Percentiles rank a stretch among this genome's conserved stretches.
phyloP scores from a whole-genome alignment of 2,113 vertebrate species.

The Oncorhynchus masou region DNA sequence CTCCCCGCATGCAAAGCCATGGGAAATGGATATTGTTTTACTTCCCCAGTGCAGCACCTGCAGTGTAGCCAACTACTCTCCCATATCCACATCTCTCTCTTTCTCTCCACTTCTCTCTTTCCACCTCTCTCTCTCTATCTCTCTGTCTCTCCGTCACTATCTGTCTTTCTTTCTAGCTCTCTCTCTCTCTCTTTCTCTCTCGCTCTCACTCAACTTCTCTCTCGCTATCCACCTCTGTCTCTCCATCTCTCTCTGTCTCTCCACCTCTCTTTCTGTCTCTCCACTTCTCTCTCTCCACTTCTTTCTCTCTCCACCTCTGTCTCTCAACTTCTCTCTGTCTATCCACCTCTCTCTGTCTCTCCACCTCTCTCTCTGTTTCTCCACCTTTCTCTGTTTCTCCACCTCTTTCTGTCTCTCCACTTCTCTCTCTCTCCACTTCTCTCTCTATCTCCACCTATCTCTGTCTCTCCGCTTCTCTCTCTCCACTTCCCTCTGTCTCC shows the following conservation, averaged over 20 bases:
- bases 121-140: not conserved
- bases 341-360: too few relatives aligned
- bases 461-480: not conserved
- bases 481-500: too few relatives aligned
- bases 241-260: not conserved
- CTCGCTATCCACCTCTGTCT: not conserved
- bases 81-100: conserved; percentile 24
- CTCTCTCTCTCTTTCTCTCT: not conserved
- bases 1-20: conserved; percentile 41
- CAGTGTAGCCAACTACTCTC: conserved; percentile 29
- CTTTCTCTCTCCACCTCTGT: conserved; percentile 2
- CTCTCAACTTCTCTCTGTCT: too few relatives aligned
- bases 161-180: too few relatives aligned
- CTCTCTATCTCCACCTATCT: not conserved
- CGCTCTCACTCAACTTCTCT: not conserved
- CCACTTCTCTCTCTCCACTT: not conserved
- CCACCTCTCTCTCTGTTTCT: too few relatives aligned
- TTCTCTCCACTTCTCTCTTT: not conserved
- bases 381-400: not conserved
- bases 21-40: conserved; percentile 50
- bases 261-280: not conserved
- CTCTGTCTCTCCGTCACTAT: not conserved
- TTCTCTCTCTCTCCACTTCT: too few relatives aligned
- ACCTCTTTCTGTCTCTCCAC: not conserved
- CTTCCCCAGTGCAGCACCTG: conserved; percentile 32